These are phyloP conservation scores for Drosophila busckii DNA, from an alignment of 1,140 invertebrate genomes.

Conservation along the genomic window DNA sequence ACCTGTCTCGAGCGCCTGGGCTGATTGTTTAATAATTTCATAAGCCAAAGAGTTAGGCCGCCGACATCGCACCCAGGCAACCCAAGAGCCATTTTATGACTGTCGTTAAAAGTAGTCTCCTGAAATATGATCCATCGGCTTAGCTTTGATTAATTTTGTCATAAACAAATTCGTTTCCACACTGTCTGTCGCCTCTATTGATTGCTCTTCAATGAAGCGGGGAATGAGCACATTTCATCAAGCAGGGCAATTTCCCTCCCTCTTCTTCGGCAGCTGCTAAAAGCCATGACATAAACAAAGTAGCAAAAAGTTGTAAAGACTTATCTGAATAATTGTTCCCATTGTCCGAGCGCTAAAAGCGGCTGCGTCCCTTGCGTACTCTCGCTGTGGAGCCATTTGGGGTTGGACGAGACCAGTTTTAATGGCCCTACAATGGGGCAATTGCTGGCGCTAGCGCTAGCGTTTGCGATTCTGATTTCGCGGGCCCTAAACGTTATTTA, in stretches of 20 bases:
- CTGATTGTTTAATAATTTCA: slow-evolving; percentile 19
- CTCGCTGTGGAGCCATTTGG: too few relatives aligned
- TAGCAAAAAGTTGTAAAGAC: slow-evolving; percentile 41
- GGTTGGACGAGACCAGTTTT: slow-evolving; percentile 16
- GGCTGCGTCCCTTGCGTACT: slow-evolving; percentile 6
- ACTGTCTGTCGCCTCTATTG: slow-evolving; percentile 17
- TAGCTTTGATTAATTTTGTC: slow-evolving; percentile 52
- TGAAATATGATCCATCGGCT: slow-evolving; percentile 52
- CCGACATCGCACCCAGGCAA: too few relatives aligned
- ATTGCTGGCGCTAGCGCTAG: slow-evolving; percentile 27
- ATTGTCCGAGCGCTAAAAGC: slow-evolving; percentile 19
- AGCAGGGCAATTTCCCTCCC: slow-evolving; percentile 24
- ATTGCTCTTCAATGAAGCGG: slow-evolving; percentile 1
- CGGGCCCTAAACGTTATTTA: too few relatives aligned
- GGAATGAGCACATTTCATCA: slow-evolving; percentile 2
- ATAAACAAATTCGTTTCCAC: slow-evolving; percentile 34
- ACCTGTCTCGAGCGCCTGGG: too few relatives aligned
- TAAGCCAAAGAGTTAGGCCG: slow-evolving; percentile 20
- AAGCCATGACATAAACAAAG: slow-evolving; percentile 29
- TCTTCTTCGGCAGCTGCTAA: slow-evolving; percentile 30
- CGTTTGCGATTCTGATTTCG: slow-evolving; percentile 22
- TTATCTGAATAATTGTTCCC: slow-evolving; percentile 67
- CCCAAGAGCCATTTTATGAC: slow-evolving; percentile 20
- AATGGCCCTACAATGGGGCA: slow-evolving; percentile 41
- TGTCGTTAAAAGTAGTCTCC: slow-evolving; percentile 19